Evolutionary conservation across 2,797 vertebrate genomes (phyloP).

Genomic region (Microhierax caerulescens): DNA sequence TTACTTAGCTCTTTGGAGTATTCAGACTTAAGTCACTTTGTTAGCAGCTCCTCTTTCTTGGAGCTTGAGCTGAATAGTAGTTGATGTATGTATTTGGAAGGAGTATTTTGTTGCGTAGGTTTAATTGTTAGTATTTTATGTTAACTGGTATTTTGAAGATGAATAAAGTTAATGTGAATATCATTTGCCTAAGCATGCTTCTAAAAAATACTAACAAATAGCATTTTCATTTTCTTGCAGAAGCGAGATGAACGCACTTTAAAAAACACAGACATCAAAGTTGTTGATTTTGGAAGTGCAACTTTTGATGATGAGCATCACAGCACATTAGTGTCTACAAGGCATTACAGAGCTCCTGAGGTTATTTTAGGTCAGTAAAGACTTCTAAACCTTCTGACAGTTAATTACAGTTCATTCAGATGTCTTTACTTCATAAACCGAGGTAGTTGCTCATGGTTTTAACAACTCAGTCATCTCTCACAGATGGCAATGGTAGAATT

Average conservation of each 20-base stretch:
- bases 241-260: slow-evolving; percentile 90
- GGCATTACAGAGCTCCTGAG: slow-evolving; percentile 98
- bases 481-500: neutral
- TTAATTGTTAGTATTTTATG: neutral
- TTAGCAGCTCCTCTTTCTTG: neutral
- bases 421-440: neutral
- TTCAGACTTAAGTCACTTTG: neutral
- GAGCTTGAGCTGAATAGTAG: neutral
- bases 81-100: neutral
- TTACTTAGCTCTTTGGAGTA: neutral
- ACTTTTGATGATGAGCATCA: slow-evolving; percentile 97
- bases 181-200: neutral
- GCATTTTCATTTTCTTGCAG: slow-evolving; percentile 69
- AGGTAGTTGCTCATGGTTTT: neutral
- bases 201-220: neutral
- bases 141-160: neutral
- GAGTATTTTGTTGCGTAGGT: neutral
- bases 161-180: neutral
- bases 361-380: slow-evolving; percentile 89
- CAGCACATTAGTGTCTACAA: slow-evolving; percentile 93
- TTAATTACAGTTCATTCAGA: neutral
- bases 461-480: neutral
- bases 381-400: neutral
- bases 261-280: slow-evolving; percentile 91
- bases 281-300: slow-evolving; percentile 96